phyloP scores from a whole-genome alignment of 2,888 invertebrate species.

The Drosophila aldrichi region DNA sequence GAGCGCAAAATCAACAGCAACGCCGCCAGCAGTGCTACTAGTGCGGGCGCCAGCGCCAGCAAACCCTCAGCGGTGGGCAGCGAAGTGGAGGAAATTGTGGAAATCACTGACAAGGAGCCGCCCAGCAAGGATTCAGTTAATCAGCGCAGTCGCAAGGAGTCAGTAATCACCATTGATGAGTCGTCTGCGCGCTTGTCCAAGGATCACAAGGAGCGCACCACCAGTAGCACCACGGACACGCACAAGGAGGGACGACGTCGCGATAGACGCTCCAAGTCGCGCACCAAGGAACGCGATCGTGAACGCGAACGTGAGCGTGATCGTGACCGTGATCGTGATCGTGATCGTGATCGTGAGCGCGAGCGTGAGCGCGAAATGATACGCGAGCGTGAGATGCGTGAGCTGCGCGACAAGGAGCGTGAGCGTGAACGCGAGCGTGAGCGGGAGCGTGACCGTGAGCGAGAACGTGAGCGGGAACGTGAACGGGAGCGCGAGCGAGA shows the following conservation, averaged over 20 bases:
- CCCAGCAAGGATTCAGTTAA: conserved; percentile 38
- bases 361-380: conserved; percentile 82
- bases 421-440: conserved; percentile 87
- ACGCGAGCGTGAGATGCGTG: conserved; percentile 85
- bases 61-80: conserved; percentile 2
- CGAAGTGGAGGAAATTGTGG: conserved; percentile 66
- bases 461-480: conserved; percentile 86
- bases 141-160: conserved; percentile 52
- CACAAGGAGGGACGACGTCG: conserved; percentile 66
- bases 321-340: conserved; percentile 20
- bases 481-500: conserved; percentile 43
- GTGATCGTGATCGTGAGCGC: conserved; percentile 78
- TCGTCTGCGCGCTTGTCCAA: conserved; percentile 78
- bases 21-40: conserved; percentile 56
- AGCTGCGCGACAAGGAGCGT: conserved; percentile 84
- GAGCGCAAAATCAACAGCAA: conserved; percentile 79
- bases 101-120: conserved; percentile 65
- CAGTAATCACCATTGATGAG: conserved; percentile 66
- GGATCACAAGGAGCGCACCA: conserved; percentile 69
- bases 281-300: conserved; percentile 86
- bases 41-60: not conserved
- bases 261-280: conserved; percentile 83
- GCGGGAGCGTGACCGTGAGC: conserved; percentile 86
- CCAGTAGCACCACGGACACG: conserved; percentile 33
- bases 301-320: conserved; percentile 86